Base-by-base conservation (phyloP, 2,888 invertebrate genomes). In the Hesperia comma region DNA sequence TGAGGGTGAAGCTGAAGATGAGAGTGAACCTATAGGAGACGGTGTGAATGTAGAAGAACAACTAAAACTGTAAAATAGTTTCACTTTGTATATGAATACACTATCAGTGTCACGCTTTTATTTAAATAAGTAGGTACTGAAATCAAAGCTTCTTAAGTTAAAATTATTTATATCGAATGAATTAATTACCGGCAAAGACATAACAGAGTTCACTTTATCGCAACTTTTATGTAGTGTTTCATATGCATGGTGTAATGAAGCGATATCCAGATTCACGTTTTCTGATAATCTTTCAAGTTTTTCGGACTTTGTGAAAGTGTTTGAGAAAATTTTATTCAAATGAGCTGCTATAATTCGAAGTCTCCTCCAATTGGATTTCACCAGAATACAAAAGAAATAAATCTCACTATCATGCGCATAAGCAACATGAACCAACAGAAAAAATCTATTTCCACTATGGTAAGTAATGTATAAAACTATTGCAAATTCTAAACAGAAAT, bases 191-290 rank as follows among this genome's bases (percentile, higher is more conserved):
- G 86, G 82, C 33, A 88, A 75, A 75, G 79, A 82, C 82, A 90
- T 86, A n/a, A 84, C 72, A 14, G 77, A 77, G 71, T 86, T 88
- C 0, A 90, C 79, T 73, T 84, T 77, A 55, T 81, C 79, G 1
- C 87, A 79, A 71, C 84, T 86, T 69, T 82, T 81, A 71, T 89
- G 83, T 68, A 90, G 75, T 61, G 81, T 72, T 69, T 87, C 89
- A 70, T 88, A 90, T 10, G 79, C 78, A 70, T 75, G 77, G 68
- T 89, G 86, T 68, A 87, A 72, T 46, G 83, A 78, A 71, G 71
- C 78, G 33, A 84, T 78, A 70, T 85, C 81, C n/a, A 85, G 75
- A 49, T 75, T 69, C 10, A 70, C 72, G 71, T 84, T 85, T 19
- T 82, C 77, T 21, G 82, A 77, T 51, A 88, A 73, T 33, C 62